Conservation (phyloP, 1,140 invertebrate species). For the Calephelis nemesis region DNA sequence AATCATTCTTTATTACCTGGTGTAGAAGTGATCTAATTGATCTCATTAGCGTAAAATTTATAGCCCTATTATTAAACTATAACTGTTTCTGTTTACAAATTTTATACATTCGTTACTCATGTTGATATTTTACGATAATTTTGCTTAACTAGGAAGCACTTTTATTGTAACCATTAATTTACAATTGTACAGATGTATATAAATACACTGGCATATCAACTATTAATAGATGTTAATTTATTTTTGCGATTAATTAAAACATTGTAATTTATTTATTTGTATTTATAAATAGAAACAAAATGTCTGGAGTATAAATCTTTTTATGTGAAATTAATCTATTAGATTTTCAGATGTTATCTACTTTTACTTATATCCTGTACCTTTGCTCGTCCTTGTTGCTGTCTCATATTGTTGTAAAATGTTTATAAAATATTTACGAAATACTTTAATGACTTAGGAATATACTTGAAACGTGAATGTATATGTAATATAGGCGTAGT, state of each 20-base stretch:
- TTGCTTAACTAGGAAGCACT: constrained; percentile 27
- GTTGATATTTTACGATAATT: constrained; percentile 20
- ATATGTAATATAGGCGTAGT: constrained; percentile 55
- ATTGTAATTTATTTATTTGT: constrained; percentile 22
- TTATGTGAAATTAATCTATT: not conserved
- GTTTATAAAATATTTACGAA: constrained; percentile 69
- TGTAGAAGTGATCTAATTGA: constrained; percentile 45
- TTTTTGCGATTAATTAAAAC: constrained; percentile 14
- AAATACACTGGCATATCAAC: constrained; percentile 67
- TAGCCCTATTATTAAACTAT: constrained; percentile 28
- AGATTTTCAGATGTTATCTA: constrained; percentile 20
- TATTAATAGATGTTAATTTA: constrained; percentile 27
- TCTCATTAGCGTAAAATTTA: constrained; percentile 44
- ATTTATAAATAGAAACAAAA: constrained; percentile 1
- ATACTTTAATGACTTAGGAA: constrained; percentile 59
- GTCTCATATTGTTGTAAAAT: constrained; percentile 69
- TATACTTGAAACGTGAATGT: constrained; percentile 53
- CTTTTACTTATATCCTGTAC: constrained; percentile 26
- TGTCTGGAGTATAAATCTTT: not conserved
- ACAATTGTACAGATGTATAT: constrained; percentile 62
- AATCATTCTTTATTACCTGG: constrained; percentile 22
- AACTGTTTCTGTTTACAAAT: constrained; percentile 35
- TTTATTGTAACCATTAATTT: constrained; percentile 35
- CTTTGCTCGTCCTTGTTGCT: constrained; percentile 61
- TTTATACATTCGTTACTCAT: constrained; percentile 35